Conservation (phyloP, 2,113 vertebrate genomes). For the Gopherus flavomarginatus region DNA sequence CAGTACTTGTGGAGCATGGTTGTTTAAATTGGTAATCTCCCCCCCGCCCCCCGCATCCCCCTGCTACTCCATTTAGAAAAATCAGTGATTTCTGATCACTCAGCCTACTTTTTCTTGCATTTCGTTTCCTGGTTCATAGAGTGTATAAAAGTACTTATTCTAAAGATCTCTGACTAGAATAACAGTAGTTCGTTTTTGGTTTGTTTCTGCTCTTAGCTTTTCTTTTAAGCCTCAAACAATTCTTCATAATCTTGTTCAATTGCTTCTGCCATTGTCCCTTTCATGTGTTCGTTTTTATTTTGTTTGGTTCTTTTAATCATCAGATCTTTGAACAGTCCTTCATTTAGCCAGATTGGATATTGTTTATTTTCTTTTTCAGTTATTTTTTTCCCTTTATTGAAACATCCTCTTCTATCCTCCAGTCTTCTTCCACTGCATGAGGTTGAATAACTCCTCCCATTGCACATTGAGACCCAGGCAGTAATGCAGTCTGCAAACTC, state of each 20-base stretch:
- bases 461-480: background rate
- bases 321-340: background rate
- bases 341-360: background rate
- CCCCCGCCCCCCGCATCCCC: no score
- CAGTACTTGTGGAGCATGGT: no score
- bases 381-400: accelerated
- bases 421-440: background rate
- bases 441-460: background rate
- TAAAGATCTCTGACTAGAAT: background rate
- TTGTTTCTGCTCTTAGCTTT: background rate
- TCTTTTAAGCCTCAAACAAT: background rate
- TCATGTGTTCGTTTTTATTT: background rate
- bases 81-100: background rate
- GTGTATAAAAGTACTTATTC: background rate
- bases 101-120: background rate
- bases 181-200: background rate
- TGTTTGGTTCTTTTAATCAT: background rate
- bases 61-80: background rate
- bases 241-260: background rate
- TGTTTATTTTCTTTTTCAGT: background rate
- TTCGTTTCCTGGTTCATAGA: background rate
- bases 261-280: background rate
- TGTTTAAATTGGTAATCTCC: background rate
- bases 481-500: background rate
- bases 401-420: background rate